Evolutionary conservation across 2,797 vertebrate species (phyloP).

Genomic region (Amniataba percoides): DNA sequence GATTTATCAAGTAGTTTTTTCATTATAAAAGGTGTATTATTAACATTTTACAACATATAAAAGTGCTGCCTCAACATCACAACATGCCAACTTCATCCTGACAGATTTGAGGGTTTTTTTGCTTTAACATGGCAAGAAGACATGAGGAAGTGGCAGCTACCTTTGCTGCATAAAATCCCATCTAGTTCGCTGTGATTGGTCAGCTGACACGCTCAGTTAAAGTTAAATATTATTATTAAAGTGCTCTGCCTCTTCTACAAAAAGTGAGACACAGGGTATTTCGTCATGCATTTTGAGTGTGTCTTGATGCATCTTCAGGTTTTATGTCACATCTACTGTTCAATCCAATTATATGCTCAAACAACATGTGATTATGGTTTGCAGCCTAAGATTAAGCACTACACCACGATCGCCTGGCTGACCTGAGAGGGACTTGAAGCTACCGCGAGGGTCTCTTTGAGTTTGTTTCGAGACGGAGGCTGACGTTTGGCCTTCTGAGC

Average conservation of each 20-base stretch:
- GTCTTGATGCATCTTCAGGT: not conserved
- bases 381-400: not conserved
- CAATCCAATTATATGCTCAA: not conserved
- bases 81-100: not conserved
- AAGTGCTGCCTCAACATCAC: constrained; percentile 8
- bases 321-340: not conserved
- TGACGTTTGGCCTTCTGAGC: constrained; percentile 92
- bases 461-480: constrained; percentile 90
- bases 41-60: constrained; percentile 3
- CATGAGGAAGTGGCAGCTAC: not conserved
- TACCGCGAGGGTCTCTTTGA: constrained; percentile 86
- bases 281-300: not conserved
- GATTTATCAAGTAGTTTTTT: not conserved
- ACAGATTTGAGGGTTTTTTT: not conserved
- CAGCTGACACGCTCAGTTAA: not conserved
- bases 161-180: not conserved
- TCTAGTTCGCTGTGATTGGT: not conserved
- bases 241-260: not conserved
- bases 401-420: constrained; percentile 24
- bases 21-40: not conserved
- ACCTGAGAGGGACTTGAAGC: constrained; percentile 81
- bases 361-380: not conserved
- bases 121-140: not conserved
- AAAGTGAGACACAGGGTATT: not conserved
- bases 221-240: not conserved